A percentile compares a stretch with the other conserved stretches of the same genome.
Conservation (phyloP, 35 echinoderm and acorn worm genomes). For the Diadema setosum region DNA sequence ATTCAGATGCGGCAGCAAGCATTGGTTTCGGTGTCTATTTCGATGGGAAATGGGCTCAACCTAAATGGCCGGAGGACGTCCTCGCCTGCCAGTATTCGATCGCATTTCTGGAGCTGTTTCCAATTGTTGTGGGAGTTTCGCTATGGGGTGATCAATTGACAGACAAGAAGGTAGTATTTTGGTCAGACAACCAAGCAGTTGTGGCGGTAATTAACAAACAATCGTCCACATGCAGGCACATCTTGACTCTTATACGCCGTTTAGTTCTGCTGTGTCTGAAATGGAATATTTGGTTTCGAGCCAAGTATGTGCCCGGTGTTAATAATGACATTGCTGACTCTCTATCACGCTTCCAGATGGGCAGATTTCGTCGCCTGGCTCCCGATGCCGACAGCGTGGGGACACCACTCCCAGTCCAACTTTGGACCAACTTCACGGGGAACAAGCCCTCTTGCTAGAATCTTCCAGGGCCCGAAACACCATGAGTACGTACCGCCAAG, state of each 20-base stretch:
- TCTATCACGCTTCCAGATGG: constrained; percentile 20
- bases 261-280: constrained; percentile 6
- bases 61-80: not conserved
- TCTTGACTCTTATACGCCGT: not conserved
- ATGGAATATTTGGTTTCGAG: not conserved
- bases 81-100: not conserved
- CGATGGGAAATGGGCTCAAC: not conserved
- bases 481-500: not conserved
- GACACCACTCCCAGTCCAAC: too few species aligned
- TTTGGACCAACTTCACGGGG: too few species aligned
- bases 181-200: constrained; percentile 2
- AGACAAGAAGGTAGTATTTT: not conserved
- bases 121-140: not conserved
- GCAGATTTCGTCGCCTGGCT: not conserved
- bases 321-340: constrained; percentile 38
- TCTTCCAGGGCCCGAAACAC: not conserved
- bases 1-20: not conserved
- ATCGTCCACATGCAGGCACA: not conserved
- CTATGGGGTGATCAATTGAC: not conserved
- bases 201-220: constrained; percentile 9
- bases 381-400: not conserved
- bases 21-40: constrained; percentile 31
- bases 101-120: too few species aligned
- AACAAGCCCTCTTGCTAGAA: too few species aligned
- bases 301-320: not conserved